Evolutionary conservation across 2,113 vertebrate species (phyloP).

Genomic region (Solenodon paradoxus): DNA sequence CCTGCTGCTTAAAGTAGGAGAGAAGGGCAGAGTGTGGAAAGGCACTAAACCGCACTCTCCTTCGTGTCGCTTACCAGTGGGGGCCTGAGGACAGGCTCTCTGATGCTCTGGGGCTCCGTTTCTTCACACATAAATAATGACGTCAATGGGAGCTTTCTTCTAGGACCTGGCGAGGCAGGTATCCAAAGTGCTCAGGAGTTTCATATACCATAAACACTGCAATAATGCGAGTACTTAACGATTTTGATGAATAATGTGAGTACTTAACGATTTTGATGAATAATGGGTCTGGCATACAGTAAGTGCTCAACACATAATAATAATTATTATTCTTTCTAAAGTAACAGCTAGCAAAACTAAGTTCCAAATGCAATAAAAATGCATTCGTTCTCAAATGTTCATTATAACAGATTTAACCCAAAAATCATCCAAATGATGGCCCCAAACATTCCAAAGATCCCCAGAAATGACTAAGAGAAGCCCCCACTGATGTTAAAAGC

Average conservation of each 20-base stretch:
- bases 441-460: not conserved
- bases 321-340: conserved; percentile 17
- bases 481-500: not conserved
- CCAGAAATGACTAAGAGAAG: not conserved
- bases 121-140: not conserved
- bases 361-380: not conserved
- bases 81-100: not conserved
- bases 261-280: not conserved
- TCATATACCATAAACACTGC: not conserved
- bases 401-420: not conserved
- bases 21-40: not conserved
- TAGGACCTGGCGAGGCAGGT: not conserved
- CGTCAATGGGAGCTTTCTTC: not conserved
- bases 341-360: not conserved
- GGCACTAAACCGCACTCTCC: not conserved
- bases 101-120: not conserved
- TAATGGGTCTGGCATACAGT: not conserved
- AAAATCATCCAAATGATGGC: not conserved
- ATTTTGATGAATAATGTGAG: not conserved
- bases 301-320: not conserved
- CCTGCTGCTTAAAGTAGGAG: not conserved
- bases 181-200: not conserved
- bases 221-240: not conserved
- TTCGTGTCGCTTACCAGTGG: not conserved
- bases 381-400: not conserved